A percentile compares a stretch with the other conserved stretches of the same genome.
phyloP scores from a whole-genome alignment of 1,140 invertebrate species.

The Drosophila kikkawai region DNA sequence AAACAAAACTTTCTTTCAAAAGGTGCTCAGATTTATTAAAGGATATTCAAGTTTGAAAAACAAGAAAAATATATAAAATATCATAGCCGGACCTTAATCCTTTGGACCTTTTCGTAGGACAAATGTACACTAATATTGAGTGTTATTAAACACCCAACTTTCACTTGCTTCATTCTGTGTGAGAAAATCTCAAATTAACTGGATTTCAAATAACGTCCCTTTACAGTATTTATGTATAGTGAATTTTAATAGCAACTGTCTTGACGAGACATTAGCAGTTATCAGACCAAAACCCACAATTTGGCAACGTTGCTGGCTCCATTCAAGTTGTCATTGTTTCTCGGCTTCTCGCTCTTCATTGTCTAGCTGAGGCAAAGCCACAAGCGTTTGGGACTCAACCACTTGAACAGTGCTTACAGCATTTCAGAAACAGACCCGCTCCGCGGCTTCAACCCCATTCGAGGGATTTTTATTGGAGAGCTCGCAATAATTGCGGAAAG shows the following conservation, averaged over 20 bases:
- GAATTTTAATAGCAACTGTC: conserved; percentile 2
- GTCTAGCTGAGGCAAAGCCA: conserved; percentile 37
- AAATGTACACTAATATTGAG: not conserved
- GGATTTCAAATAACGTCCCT: not conserved
- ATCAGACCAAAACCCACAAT: conserved; percentile 58
- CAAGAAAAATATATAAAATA: too few relatives aligned
- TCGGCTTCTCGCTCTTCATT: conserved; percentile 35
- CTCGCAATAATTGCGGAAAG: conserved; percentile 71
- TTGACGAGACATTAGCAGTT: conserved; percentile 42
- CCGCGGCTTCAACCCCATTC: conserved; percentile 6
- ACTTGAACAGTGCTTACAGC: conserved; percentile 65
- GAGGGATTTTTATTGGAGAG: conserved; percentile 33
- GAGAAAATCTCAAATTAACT: not conserved
- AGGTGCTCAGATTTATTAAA: not conserved
- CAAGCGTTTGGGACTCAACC: conserved; percentile 25
- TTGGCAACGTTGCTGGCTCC: conserved; percentile 46
- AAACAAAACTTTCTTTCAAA: not conserved
- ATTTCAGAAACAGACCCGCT: conserved; percentile 57
- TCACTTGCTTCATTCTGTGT: not conserved
- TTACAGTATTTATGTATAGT: conserved; percentile 5
- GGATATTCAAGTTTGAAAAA: too few relatives aligned
- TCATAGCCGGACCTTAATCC: too few relatives aligned
- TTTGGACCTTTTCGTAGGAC: too few relatives aligned
- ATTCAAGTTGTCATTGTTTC: conserved; percentile 23
- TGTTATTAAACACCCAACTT: not conserved